Percentiles rank a stretch among this genome's conserved stretches.
Conservation (phyloP, 1,140 invertebrate genomes). For the Pectinophora gossypiella region DNA sequence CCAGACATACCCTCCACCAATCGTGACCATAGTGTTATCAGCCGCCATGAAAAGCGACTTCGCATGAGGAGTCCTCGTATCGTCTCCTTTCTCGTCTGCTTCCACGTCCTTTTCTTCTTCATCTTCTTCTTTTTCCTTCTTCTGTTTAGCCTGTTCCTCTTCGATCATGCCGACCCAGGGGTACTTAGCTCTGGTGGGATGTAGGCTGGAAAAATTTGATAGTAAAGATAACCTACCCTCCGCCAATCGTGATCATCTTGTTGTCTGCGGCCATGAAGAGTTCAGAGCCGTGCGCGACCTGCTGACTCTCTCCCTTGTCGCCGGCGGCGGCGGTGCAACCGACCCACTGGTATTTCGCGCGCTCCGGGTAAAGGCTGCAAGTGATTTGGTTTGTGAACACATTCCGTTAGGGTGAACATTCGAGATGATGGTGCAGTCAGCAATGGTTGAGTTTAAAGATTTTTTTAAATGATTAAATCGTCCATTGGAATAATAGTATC, state of each 20-base stretch:
- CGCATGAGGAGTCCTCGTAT: constrained; percentile 81
- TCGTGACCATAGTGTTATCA: constrained; percentile 92
- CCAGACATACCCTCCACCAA: constrained; percentile 67
- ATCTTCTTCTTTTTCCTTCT: background rate
- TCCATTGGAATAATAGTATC: too few species aligned
- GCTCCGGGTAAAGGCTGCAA: constrained; percentile 85
- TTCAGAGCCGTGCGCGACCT: constrained; percentile 87
- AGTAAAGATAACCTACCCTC: constrained; percentile 39
- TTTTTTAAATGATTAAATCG: too few species aligned
- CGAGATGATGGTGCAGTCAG: too few species aligned
- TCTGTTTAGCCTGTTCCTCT: constrained; percentile 53
- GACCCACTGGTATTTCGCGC: constrained; percentile 95
- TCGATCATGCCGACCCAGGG: constrained; percentile 87
- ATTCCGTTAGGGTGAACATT: background rate
- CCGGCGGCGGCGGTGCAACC: constrained; percentile 75
- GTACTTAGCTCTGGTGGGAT: constrained; percentile 90
- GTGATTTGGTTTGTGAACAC: background rate
- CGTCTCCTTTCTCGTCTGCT: constrained; percentile 58
- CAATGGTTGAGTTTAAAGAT: too few species aligned
- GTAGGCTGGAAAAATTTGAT: constrained; percentile 71
- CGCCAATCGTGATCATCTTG: constrained; percentile 91
- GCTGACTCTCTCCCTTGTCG: constrained; percentile 74
- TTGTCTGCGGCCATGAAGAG: constrained; percentile 97
- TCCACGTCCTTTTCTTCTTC: background rate
- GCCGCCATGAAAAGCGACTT: constrained; percentile 96